Percentiles rank a stretch among this genome's conserved stretches.
Evolutionary conservation across 2,113 vertebrate species (phyloP).

Genomic region (Triplophysa tibetana): DNA sequence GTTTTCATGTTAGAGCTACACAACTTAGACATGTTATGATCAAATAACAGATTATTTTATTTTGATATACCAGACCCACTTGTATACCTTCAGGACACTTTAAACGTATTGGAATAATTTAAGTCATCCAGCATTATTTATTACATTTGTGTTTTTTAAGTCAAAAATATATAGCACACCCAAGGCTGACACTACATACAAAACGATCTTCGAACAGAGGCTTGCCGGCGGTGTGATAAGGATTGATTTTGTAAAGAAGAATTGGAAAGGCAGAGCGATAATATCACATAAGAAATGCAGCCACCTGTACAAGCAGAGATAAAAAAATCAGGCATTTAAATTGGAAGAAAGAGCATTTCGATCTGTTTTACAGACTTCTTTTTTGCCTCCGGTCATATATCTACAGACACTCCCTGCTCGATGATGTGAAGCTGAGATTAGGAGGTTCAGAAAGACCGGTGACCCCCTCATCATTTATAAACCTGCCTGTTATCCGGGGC

Average conservation of each 20-base stretch:
- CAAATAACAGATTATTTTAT: too few species aligned
- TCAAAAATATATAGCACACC: neutral
- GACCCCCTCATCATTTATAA: conserved; percentile 28
- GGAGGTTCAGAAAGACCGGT: neutral
- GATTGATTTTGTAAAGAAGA: neutral
- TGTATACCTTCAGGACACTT: too few species aligned
- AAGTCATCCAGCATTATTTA: too few species aligned
- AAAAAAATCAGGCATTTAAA: conserved; percentile 33
- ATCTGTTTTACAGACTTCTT: conserved; percentile 17
- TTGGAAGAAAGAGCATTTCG: conserved; percentile 14
- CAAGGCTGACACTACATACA: neutral
- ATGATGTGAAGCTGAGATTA: conserved; percentile 15
- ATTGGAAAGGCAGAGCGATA: conserved; percentile 46
- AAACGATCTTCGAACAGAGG: neutral
- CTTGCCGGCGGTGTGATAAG: neutral
- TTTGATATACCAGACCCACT: too few species aligned
- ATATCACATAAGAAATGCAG: conserved; percentile 40
- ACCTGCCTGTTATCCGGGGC: neutral
- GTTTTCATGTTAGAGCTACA: too few species aligned
- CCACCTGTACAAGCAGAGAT: conserved; percentile 23
- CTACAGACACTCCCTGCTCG: conserved; percentile 5
- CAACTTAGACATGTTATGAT: too few species aligned
- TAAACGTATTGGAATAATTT: too few species aligned
- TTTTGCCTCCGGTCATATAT: conserved; percentile 19
- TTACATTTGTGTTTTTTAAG: too few species aligned